phyloP scores from a whole-genome alignment of 1,140 invertebrate genomes.

The Cydia splendana region DNA sequence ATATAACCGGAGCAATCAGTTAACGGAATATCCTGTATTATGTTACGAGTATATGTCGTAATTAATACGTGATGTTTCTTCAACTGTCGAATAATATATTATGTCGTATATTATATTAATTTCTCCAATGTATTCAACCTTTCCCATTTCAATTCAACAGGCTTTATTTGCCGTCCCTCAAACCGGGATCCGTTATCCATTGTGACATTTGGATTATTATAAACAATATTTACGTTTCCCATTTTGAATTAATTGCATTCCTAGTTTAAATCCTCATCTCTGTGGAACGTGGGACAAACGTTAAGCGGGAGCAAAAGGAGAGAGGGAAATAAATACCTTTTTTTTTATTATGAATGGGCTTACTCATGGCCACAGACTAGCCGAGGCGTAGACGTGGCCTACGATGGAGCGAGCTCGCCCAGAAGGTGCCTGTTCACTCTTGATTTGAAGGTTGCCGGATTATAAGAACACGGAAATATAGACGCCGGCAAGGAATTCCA shows the following conservation, averaged over 20 bases:
- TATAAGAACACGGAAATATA: no score
- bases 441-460: no score
- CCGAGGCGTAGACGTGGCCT: no score
- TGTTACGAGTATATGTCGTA: no score
- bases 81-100: background rate
- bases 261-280: conserved; percentile 37
- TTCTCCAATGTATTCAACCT: background rate
- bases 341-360: no score
- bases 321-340: background rate
- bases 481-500: no score
- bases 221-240: conserved; percentile 55
- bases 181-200: conserved; percentile 36
- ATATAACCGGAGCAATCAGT: no score
- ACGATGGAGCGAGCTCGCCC: no score
- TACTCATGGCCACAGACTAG: no score
- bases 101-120: background rate
- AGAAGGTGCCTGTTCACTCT: no score
- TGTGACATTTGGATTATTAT: conserved; percentile 52
- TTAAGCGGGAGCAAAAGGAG: background rate
- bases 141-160: background rate
- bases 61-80: no score
- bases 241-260: conserved; percentile 64
- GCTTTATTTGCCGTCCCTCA: background rate
- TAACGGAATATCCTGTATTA: no score
- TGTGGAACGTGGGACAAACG: background rate